Conservation (phyloP, 2,888 invertebrate genomes). For the Pimpla rufipes region DNA sequence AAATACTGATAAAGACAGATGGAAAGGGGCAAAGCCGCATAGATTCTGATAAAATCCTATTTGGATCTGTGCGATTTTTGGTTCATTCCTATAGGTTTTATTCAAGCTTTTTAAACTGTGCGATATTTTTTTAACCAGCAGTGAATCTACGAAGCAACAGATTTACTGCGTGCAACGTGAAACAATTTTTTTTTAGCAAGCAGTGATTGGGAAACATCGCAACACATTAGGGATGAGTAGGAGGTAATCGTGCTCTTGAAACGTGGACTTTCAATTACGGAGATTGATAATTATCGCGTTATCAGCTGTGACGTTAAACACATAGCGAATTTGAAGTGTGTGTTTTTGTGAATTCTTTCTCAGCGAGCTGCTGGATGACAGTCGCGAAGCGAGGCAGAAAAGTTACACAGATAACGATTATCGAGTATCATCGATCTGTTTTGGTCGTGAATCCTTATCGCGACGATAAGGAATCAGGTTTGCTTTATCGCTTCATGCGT, state of each 20-base stretch:
- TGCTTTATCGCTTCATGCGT: background rate
- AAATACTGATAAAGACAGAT: too few relatives aligned
- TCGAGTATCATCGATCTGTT: slow-evolving; percentile 11
- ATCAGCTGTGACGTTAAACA: slow-evolving; percentile 19
- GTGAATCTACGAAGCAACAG: background rate
- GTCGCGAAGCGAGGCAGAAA: background rate
- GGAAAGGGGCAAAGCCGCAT: too few relatives aligned
- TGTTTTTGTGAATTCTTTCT: slow-evolving; percentile 17
- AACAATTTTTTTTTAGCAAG: background rate
- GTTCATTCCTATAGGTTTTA: too few relatives aligned
- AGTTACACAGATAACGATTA: slow-evolving; percentile 13
- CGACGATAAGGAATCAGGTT: background rate
- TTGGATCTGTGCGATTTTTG: too few relatives aligned
- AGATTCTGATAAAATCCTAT: too few relatives aligned
- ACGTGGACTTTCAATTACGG: slow-evolving; percentile 1
- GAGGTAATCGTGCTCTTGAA: background rate
- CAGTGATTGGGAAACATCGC: background rate
- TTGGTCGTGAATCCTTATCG: slow-evolving; percentile 27
- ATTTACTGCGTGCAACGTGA: background rate
- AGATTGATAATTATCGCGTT: slow-evolving; percentile 36
- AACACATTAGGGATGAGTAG: background rate
- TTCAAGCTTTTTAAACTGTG: too few relatives aligned
- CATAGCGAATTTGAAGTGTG: background rate
- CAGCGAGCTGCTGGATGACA: background rate
- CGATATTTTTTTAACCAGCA: too few relatives aligned